Evolutionary conservation across 1,140 invertebrate genomes (phyloP), one percentile per base, ranked within the genome.

Genomic region (Portunus trituberculatus): DNA sequence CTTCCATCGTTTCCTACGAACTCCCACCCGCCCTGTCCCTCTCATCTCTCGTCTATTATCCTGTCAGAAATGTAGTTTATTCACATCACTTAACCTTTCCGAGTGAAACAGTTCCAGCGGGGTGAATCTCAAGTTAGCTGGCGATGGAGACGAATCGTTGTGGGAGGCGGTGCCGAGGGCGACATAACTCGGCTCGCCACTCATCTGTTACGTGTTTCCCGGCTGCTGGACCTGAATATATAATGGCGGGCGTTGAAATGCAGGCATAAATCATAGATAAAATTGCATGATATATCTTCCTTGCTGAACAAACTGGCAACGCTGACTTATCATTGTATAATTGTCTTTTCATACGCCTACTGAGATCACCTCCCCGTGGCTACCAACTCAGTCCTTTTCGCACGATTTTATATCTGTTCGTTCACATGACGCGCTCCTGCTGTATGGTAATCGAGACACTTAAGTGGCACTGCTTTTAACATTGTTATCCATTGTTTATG

Each of bases 341-440:
- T 93, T 93, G 92, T 93, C 92, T 87, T 93, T 93, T 52, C 92
- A 93, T 93, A 93, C 83, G 92, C 92, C 92, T 93, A 87, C 92
- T 93, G 32, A 28, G 76, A 93, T 84, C 83, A 87, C 46, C 20
- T 45, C 46, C 59, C 31, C 92, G 84, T 3, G 83, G 82, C 84
- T 93, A 59, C 92, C 92, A 93, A 87, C 92, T 93, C 92, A 29
- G 3, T 87, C 4, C 10, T 28, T 20, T 93, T 93, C 32, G 83
- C 32, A 48, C 45, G 52, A 87, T 93, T 86, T 93, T 93, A 28
- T 32, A 59, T 87, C 25, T 52, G n/a, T 87, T 48, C 84, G 92
- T 32, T 32, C 90, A 32, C 45, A 46, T 29, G 39, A 31, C 88
- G 88, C 88, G 88, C 3, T 90, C 32, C n/a, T 45, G 25, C 14